Evolutionary conservation across 2,888 invertebrate genomes (phyloP).

Genomic region (Argyresthia albistria): DNA sequence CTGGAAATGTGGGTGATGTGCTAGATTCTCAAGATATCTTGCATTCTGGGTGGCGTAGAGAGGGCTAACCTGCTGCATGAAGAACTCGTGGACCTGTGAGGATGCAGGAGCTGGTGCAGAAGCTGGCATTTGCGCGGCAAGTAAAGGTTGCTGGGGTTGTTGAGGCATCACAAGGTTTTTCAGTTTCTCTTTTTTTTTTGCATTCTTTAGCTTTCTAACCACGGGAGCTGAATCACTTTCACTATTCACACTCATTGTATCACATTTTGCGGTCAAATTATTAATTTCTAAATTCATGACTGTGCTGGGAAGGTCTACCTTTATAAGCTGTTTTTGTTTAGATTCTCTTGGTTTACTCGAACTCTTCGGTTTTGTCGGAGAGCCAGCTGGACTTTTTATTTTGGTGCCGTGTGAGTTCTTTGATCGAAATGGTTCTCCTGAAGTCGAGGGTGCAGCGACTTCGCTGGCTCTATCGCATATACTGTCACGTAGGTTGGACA

Average conservation of each 20-base stretch:
- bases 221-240: conserved; percentile 16
- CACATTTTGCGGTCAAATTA: background rate
- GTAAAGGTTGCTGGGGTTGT: too few species aligned
- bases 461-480: conserved; percentile 25
- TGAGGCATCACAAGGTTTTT: conserved; percentile 22
- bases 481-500: conserved; percentile 30
- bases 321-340: background rate
- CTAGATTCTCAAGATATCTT: conserved; percentile 48
- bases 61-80: conserved; percentile 34
- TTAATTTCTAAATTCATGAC: background rate
- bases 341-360: conserved; percentile 11
- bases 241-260: conserved; percentile 20
- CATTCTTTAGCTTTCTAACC: conserved; percentile 36
- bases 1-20: conserved; percentile 49
- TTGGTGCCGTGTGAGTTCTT: conserved; percentile 19
- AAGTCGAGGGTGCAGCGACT: conserved; percentile 24
- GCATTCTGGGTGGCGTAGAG: conserved; percentile 39
- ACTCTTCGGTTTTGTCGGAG: conserved; percentile 9
- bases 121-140: too few species aligned
- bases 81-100: conserved; percentile 30
- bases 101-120: too few species aligned
- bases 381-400: conserved; percentile 19
- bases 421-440: conserved; percentile 23
- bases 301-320: background rate
- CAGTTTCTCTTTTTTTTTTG: conserved; percentile 36